A percentile compares a stretch with the other conserved stretches of the same genome.
These are phyloP conservation scores for Adelognathus sp. DNA, from an alignment of 2,888 invertebrate species.

Conservation along the genomic window DNA sequence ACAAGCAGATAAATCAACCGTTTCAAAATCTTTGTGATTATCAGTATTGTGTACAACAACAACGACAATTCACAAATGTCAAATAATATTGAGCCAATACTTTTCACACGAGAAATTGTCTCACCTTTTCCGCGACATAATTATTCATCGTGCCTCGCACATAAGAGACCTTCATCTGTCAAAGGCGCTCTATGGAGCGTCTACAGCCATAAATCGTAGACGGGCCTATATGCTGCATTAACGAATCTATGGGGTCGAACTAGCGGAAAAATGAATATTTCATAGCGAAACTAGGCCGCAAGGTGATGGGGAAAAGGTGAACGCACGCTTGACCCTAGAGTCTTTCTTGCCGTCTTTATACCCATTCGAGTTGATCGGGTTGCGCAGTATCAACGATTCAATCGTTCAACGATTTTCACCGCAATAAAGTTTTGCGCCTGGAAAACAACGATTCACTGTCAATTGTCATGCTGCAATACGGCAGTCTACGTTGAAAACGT, in stretches of 20 bases:
- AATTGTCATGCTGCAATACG: neutral
- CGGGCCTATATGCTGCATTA: neutral
- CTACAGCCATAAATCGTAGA: neutral
- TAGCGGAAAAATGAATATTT: neutral
- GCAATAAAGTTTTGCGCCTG: neutral
- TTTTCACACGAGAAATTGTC: neutral
- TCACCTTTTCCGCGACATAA: neutral
- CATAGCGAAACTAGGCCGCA: neutral
- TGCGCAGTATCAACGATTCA: neutral
- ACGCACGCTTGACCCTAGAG: slow-evolving; percentile 50
- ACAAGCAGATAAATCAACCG: neutral
- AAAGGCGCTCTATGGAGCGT: neutral
- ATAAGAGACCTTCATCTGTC: slow-evolving; percentile 25
- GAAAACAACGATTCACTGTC: slow-evolving; percentile 5
- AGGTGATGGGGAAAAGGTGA: slow-evolving; percentile 37
- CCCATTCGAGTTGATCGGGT: neutral
- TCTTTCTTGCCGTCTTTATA: neutral
- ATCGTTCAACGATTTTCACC: neutral
- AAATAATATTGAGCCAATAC: slow-evolving; percentile 3
- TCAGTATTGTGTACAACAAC: neutral
- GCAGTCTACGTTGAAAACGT: neutral
- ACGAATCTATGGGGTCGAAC: neutral
- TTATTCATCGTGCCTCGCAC: slow-evolving; percentile 16
- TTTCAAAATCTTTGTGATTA: neutral
- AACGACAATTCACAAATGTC: slow-evolving; percentile 1